Conservation (phyloP, 2,113 vertebrate genomes). For the Aegypius monachus region DNA sequence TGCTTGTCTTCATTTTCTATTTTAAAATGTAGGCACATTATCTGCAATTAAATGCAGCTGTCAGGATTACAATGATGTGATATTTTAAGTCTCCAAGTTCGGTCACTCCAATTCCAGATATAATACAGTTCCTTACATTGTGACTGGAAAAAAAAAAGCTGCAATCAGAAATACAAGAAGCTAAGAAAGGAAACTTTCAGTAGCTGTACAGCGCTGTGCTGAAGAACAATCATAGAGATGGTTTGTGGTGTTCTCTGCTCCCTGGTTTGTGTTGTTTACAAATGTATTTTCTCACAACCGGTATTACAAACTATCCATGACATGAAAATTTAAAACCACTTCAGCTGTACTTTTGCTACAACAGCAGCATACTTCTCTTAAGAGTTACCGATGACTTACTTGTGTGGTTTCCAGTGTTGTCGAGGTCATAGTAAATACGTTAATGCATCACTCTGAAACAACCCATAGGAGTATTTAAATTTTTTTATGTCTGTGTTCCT, state of each 20-base stretch:
- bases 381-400: not conserved
- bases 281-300: not conserved
- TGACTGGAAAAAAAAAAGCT: not conserved
- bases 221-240: rapidly evolving
- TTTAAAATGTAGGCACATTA: not conserved
- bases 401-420: not conserved
- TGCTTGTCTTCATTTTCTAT: not conserved
- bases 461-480: not conserved
- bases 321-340: not conserved
- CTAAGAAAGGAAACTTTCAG: not conserved
- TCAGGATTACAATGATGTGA: not conserved
- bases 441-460: not conserved
- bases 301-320: not conserved
- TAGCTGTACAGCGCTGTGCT: not conserved
- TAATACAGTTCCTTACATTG: not conserved
- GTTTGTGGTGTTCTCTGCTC: not conserved
- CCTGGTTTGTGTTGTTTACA: not conserved
- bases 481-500: not conserved
- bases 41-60: constrained; percentile 28
- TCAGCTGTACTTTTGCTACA: not conserved
- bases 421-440: not conserved
- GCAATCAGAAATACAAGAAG: not conserved
- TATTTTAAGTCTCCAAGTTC: not conserved
- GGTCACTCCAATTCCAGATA: not conserved
- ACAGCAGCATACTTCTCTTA: not conserved